These are phyloP conservation scores for Scaptomyza hsui DNA, from an alignment of 1,140 invertebrate genomes.

Conservation along the genomic window DNA sequence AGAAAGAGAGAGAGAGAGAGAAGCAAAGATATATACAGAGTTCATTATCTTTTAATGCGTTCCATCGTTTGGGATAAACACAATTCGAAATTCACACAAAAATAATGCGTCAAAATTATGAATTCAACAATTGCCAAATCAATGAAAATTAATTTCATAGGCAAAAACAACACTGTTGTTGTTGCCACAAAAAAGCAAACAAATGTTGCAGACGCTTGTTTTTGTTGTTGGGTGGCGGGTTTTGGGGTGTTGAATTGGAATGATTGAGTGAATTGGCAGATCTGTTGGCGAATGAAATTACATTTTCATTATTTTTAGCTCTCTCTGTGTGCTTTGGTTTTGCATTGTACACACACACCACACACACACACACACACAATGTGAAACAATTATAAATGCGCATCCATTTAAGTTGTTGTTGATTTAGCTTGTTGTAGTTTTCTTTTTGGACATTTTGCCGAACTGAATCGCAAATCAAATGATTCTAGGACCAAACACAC, in stretches of 20 bases:
- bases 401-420: conserved; percentile 69
- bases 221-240: neutral
- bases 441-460: conserved; percentile 7
- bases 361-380: conserved; percentile 52
- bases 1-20: too few relatives aligned
- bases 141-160: conserved; percentile 81
- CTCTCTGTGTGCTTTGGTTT: conserved; percentile 26
- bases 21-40: neutral
- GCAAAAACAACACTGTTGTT: conserved; percentile 47
- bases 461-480: conserved; percentile 32
- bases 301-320: conserved; percentile 72
- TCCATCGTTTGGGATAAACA: conserved; percentile 64
- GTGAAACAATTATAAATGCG: conserved; percentile 75
- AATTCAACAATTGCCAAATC: conserved; percentile 82
- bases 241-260: neutral
- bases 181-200: conserved; percentile 33
- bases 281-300: conserved; percentile 69
- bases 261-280: conserved; percentile 53
- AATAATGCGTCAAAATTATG: conserved; percentile 82
- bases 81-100: conserved; percentile 75
- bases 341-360: conserved; percentile 43
- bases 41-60: conserved; percentile 76
- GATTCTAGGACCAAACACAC: conserved; percentile 34
- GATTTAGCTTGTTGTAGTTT: conserved; percentile 1
- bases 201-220: neutral